phyloP scores from a whole-genome alignment of 2,113 vertebrate genomes.

The Suricata suricatta region DNA sequence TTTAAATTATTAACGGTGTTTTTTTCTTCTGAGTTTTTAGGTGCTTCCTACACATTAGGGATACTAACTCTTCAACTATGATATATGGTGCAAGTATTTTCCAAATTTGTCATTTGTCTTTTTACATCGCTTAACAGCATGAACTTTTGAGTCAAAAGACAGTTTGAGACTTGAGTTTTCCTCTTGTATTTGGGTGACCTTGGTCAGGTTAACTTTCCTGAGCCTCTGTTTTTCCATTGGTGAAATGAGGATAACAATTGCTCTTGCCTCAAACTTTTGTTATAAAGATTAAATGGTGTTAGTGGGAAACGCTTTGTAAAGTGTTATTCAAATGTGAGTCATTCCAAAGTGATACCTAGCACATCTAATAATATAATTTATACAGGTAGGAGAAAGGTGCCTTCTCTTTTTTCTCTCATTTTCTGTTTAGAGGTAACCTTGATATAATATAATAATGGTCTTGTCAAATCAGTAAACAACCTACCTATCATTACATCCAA shows the following conservation, averaged over 20 bases:
- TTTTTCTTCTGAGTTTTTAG: neutral
- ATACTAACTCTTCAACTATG: neutral
- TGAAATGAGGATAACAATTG: neutral
- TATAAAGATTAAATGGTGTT: neutral
- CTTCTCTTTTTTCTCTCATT: neutral
- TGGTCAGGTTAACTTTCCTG: neutral
- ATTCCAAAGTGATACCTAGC: neutral
- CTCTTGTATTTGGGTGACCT: neutral
- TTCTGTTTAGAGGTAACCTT: neutral
- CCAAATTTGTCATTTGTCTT: neutral
- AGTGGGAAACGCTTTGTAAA: neutral
- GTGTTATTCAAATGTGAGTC: neutral
- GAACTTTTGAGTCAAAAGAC: neutral
- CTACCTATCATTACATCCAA: neutral
- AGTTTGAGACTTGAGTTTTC: neutral
- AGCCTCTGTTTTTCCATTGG: neutral
- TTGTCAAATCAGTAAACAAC: neutral
- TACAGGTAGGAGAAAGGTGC: neutral
- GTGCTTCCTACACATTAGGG: neutral
- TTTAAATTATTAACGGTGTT: neutral
- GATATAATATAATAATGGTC: neutral
- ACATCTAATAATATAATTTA: neutral
- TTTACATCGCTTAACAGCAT: neutral
- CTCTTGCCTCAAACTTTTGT: neutral
- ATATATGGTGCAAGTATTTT: neutral